phyloP scores from a whole-genome alignment of 2,113 vertebrate species.

The Glaucomys volans region DNA sequence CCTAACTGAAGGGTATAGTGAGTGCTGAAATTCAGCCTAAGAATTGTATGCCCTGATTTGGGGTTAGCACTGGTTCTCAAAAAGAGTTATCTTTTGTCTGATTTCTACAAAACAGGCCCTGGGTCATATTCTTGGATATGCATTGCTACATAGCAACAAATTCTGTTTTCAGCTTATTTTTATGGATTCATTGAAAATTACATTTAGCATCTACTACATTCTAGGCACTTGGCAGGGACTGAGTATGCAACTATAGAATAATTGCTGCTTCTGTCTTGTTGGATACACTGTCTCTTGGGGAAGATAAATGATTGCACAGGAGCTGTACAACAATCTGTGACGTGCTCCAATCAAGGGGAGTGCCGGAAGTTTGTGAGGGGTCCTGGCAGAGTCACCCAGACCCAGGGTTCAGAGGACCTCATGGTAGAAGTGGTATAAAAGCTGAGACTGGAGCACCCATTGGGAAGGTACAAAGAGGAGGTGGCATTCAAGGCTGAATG shows the following conservation, averaged over 20 bases:
- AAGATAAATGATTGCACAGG: background rate
- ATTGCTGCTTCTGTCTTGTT: background rate
- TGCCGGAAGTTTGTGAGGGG: background rate
- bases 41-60: background rate
- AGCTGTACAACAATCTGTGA: background rate
- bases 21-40: background rate
- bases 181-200: conserved; percentile 9
- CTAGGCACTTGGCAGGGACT: background rate
- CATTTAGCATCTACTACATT: background rate
- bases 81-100: background rate
- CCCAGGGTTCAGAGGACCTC: background rate
- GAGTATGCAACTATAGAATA: background rate
- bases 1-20: background rate
- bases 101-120: background rate
- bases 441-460: background rate
- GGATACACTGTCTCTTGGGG: background rate
- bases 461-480: background rate
- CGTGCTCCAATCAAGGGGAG: background rate
- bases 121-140: background rate
- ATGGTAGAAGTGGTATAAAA: background rate
- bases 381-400: background rate
- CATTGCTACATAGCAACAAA: background rate
- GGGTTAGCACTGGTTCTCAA: background rate
- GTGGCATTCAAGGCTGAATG: background rate
- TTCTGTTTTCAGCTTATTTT: background rate